phyloP scores from a whole-genome alignment of 2,888 invertebrate genomes.

The Eilema caniola region DNA sequence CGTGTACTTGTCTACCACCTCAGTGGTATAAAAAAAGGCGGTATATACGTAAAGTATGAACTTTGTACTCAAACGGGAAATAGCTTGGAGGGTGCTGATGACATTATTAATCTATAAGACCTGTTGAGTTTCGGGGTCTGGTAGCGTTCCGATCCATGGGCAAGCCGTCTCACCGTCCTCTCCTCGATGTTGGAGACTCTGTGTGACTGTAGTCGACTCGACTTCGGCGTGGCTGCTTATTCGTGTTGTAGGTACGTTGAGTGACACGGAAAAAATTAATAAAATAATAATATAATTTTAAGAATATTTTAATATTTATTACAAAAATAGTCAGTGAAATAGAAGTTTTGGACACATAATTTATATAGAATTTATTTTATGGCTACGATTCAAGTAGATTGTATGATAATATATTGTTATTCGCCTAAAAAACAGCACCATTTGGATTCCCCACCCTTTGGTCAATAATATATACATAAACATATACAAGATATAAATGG shows the following conservation, averaged over 20 bases:
- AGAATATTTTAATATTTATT: constrained; percentile 28
- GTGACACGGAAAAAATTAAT: neutral
- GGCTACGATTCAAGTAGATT: neutral
- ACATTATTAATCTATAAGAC: neutral
- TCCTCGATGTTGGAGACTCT: neutral
- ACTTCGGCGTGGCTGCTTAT: neutral
- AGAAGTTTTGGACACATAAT: neutral
- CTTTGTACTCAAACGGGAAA: too few relatives aligned
- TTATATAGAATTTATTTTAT: neutral
- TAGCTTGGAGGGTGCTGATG: too few relatives aligned
- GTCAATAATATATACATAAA: constrained; percentile 22
- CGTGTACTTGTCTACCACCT: too few relatives aligned
- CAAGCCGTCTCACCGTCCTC: neutral
- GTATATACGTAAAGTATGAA: too few relatives aligned
- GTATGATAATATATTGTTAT: neutral
- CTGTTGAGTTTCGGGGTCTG: neutral
- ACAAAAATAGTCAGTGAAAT: constrained; percentile 7
- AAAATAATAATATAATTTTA: neutral
- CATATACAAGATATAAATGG: neutral
- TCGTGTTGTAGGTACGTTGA: too few relatives aligned
- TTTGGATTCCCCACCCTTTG: constrained; percentile 62
- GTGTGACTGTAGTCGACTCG: neutral
- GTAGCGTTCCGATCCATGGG: neutral
- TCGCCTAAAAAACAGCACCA: constrained; percentile 52
- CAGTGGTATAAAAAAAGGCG: too few relatives aligned